Conservation (phyloP, 2,113 vertebrate genomes). For the Rhynchomys soricoides region DNA sequence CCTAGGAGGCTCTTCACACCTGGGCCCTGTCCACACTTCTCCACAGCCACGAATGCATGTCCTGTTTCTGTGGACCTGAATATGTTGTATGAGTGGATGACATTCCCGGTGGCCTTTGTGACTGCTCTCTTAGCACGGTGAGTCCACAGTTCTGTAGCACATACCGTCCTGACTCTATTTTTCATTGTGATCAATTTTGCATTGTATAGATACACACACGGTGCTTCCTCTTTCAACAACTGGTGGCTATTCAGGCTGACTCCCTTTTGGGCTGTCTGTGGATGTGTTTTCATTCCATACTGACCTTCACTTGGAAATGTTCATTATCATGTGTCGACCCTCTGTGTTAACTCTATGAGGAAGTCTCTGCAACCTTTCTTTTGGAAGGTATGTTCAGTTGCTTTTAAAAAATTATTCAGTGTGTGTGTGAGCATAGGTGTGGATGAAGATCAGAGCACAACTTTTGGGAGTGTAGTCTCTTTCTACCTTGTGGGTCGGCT, state of each 20-base stretch:
- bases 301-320: background rate
- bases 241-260: background rate
- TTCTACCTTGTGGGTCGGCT: no score
- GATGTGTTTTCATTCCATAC: background rate
- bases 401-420: background rate
- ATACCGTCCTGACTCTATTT: background rate
- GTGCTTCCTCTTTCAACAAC: background rate
- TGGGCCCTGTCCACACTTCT: accelerated
- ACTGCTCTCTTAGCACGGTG: background rate
- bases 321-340: background rate
- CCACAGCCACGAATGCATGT: background rate
- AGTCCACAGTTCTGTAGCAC: background rate
- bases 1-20: background rate
- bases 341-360: background rate
- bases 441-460: background rate
- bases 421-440: background rate
- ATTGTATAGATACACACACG: background rate
- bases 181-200: background rate
- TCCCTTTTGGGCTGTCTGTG: background rate
- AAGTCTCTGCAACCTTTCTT: background rate
- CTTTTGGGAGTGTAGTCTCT: background rate
- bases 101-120: background rate
- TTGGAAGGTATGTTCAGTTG: background rate
- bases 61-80: background rate
- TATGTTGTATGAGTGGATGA: background rate